Base-by-base conservation (phyloP, 2,888 invertebrate genomes). In the Ceraclea dissimilis region DNA sequence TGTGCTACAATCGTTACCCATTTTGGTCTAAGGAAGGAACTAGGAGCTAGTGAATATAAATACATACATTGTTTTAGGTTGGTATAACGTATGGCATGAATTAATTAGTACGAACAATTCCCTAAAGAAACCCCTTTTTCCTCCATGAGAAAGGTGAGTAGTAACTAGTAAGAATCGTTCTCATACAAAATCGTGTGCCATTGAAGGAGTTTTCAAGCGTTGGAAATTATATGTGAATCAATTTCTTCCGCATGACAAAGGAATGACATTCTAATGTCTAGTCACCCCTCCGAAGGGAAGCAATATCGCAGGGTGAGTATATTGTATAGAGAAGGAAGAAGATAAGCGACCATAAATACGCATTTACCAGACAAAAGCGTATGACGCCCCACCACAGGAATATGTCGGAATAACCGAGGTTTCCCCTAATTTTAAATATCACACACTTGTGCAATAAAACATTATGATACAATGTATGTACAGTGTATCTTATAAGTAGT, bases 331-430 rank as follows among this genome's bases (percentile, higher is more conserved):
- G 22, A 20, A 22, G 52, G 52, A 52, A 51, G 47, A 19, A 58
- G 59, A 61, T 59, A 61, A 59, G 59, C 50, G 47, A 44, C 59
- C 58, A 59, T 61, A 61, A 61, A 61, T 61, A 61, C 61, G 56
- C 59, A 61, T 61, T 61, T 61, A 52, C 61, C 54, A 58, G 61
- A 61, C 61, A 61, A 61, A 59, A 57, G 57, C 59, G 51, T 61
- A 61, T 56, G 59, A 59, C 57, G 57, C 34, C 49, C 46, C 52
- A 49, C 57, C 57, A 51, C 57, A 55, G 51, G 49, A 57, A 61
- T 61, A 58, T 59, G 59, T 56, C 58, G 5, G 16, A 39, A 39
- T 39, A 18, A 8, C 39, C 39, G 39, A 39, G 39, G 39, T 39
- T 39, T 39, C 39, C 39, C 39, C 39, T 39, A 39, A 39, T 39